Evolutionary conservation across 2,797 vertebrate genomes (phyloP).

Genomic region (Gymnoscopelus microlampas): DNA sequence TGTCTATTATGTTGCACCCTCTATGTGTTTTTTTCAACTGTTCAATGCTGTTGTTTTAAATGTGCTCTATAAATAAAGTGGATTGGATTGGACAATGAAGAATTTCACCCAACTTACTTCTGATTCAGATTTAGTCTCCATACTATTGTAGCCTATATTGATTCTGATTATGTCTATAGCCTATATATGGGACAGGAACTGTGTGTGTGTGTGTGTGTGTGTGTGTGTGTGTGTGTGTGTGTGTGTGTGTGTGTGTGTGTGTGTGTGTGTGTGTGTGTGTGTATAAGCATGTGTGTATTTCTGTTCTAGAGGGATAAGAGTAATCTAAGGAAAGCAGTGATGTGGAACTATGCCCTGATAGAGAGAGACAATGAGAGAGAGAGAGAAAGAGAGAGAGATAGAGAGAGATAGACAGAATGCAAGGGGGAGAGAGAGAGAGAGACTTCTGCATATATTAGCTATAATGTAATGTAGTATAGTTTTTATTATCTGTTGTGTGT

Average conservation of each 20-base stretch:
- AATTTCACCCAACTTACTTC: too few relatives aligned
- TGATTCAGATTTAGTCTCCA: too few relatives aligned
- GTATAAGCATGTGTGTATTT: conserved; percentile 25
- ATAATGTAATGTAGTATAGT: too few relatives aligned
- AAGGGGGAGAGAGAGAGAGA: not conserved
- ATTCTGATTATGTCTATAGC: too few relatives aligned
- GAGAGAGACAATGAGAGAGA: conserved; percentile 9
- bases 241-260: not conserved
- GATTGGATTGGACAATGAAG: too few relatives aligned
- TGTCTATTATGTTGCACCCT: too few relatives aligned
- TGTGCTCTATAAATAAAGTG: too few relatives aligned
- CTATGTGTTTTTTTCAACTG: too few relatives aligned
- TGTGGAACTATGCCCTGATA: conserved; percentile 50
- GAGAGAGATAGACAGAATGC: not conserved
- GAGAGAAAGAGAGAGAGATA: conserved; percentile 29
- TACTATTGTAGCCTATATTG: too few relatives aligned
- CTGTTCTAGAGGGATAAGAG: conserved; percentile 54
- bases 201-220: not conserved
- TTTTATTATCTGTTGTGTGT: too few relatives aligned
- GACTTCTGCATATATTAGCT: too few relatives aligned
- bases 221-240: not conserved
- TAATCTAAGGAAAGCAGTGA: conserved; percentile 58
- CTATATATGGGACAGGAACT: not conserved
- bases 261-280: not conserved
- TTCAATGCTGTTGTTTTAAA: too few relatives aligned